Percentiles rank a stretch among this genome's conserved stretches.
Evolutionary conservation across 2,797 vertebrate species (phyloP).

Genomic region (Anisognathus igniventris): DNA sequence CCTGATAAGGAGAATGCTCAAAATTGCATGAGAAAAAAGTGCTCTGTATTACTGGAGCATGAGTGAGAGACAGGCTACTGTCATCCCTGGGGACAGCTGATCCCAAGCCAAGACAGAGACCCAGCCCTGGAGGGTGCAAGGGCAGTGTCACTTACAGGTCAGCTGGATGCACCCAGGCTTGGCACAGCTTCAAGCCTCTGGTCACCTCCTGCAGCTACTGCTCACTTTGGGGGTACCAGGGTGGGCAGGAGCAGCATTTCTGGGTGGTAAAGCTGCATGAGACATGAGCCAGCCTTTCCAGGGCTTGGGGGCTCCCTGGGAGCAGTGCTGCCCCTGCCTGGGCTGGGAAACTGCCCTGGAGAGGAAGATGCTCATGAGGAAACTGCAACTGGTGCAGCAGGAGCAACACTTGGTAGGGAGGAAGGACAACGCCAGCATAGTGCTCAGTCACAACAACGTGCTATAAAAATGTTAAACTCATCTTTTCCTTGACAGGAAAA

Average conservation of each 20-base stretch:
- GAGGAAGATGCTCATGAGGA: accelerated
- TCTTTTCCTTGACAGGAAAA: not conserved
- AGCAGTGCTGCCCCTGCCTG: not conserved
- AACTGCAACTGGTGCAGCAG: not conserved
- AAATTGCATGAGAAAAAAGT: not conserved
- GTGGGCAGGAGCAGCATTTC: not conserved
- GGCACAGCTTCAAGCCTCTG: not conserved
- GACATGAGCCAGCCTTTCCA: not conserved
- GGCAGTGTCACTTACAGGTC: not conserved
- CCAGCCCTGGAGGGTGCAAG: not conserved
- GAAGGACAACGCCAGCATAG: not conserved
- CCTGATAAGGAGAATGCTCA: not conserved
- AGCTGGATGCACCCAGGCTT: not conserved
- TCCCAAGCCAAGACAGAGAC: not conserved
- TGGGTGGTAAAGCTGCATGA: not conserved
- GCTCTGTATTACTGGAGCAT: not conserved
- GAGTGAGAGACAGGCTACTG: not conserved
- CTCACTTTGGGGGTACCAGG: not conserved
- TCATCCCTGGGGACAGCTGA: not conserved
- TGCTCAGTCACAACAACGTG: not conserved
- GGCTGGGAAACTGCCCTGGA: not conserved
- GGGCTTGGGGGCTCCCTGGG: not conserved
- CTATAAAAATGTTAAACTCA: not conserved
- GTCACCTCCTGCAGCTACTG: not conserved
- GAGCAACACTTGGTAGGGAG: accelerated